Evolutionary conservation across 2,888 invertebrate species (phyloP), one percentile per base, ranked within the genome.

Genomic region (Drosophila paranaensis): DNA sequence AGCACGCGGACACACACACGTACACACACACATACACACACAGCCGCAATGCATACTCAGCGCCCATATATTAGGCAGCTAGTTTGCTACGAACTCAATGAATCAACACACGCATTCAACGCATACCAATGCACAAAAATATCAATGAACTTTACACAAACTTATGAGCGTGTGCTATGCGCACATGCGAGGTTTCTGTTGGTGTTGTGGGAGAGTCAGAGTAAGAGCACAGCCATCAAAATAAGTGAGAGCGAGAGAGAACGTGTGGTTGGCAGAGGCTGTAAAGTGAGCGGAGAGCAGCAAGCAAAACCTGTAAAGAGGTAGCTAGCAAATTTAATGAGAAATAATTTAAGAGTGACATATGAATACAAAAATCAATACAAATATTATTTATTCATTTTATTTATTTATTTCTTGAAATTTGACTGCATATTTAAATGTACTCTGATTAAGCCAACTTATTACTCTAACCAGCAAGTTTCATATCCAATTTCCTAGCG

Each of bases 91-190:
- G 72, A 76, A 73, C 89, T 90, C 84, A 90, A 90, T 90, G 91
- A 90, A 90, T 91, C 89, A 80, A 79, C 82, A 81, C 71, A 84
- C 74, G 68, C 77, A 79, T 69, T 78, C 70, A 81, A 66, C 72
- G 56, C 70, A 91, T 74, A 89, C 88, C 75, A 81, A 77, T 84
- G 85, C 87, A 88, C 74, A 79, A 89, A 91, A 89, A 91, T 91
- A 90, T 90, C 90, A 90, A 90, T 90, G 91, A 90, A 91, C 91
- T 90, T 89, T 89, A 82, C 79, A 75, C 68, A 83, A 87, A 81
- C 78, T 76, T 73, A 74, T 60, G 71, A 81, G 70, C 71, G 72
- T 71, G 66, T 65, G 62, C 69, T 73, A 57, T 73, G 74, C 67
- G 70, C 79, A 70, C 73, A 76, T 69, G 63, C 61, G 61, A 75